These are phyloP conservation scores for Hipposideros larvatus DNA, from an alignment of 2,797 vertebrate genomes.

Conservation along the genomic window DNA sequence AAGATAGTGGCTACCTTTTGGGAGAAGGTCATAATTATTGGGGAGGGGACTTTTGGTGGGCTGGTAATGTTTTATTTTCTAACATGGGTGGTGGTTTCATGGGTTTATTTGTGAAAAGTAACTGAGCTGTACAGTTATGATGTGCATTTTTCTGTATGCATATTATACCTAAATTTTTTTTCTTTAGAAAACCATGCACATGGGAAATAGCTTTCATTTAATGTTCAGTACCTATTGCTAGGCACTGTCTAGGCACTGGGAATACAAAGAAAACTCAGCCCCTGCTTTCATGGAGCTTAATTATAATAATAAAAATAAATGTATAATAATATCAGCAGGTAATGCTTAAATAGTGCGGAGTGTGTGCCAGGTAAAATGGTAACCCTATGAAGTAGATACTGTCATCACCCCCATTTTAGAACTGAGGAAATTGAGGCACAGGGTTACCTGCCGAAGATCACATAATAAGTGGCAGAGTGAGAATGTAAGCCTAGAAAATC, in stretches of 20 bases:
- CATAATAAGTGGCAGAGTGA: not conserved
- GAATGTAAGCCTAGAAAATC: not conserved
- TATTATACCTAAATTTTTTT: not conserved
- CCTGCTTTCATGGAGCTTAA: not conserved
- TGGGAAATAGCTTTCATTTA: not conserved
- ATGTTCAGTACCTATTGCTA: not conserved
- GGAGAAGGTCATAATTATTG: not conserved
- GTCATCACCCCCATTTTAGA: not conserved
- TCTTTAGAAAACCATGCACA: not conserved
- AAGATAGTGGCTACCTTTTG: not conserved
- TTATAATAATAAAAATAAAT: conserved; percentile 16
- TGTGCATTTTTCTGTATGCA: not conserved
- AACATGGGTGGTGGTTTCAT: not conserved
- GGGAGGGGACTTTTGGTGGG: not conserved
- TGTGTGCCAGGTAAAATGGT: not conserved
- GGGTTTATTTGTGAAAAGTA: conserved; percentile 9
- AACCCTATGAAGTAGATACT: not conserved
- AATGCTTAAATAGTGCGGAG: not conserved
- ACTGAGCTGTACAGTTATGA: not conserved
- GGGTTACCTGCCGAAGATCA: not conserved
- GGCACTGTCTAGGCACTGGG: not conserved
- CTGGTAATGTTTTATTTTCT: conserved; percentile 19
- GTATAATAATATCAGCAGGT: not conserved
- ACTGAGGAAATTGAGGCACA: not conserved
- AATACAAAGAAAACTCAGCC: not conserved